Conservation (phyloP, 1,140 invertebrate species). For the Phocides pigmalion region DNA sequence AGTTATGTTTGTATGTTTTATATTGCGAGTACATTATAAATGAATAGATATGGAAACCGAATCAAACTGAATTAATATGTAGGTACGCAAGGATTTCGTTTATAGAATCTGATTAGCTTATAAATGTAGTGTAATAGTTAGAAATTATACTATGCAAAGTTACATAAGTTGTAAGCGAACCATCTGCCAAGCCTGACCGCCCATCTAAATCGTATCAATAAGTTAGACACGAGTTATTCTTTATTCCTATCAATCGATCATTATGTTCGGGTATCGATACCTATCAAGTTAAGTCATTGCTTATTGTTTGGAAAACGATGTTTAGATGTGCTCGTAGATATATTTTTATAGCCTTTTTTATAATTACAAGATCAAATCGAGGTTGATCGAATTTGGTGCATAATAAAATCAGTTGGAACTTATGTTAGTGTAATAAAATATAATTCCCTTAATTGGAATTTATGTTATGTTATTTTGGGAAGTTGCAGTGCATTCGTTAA, state of each 20-base stretch:
- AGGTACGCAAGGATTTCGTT: too few relatives aligned
- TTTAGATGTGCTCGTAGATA: constrained; percentile 17
- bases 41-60: too few relatives aligned
- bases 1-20: too few relatives aligned
- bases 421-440: not conserved
- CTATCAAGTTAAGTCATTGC: constrained; percentile 32
- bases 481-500: too few relatives aligned
- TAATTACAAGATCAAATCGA: constrained; percentile 37
- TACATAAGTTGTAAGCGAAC: constrained; percentile 34
- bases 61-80: too few relatives aligned
- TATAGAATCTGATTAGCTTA: too few relatives aligned
- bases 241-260: constrained; percentile 53
- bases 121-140: too few relatives aligned
- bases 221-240: constrained; percentile 48
- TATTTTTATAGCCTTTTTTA: constrained; percentile 25
- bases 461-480: too few relatives aligned
- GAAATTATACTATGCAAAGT: not conserved
- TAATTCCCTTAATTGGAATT: too few relatives aligned
- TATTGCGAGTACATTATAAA: too few relatives aligned
- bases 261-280: constrained; percentile 38
- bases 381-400: constrained; percentile 24
- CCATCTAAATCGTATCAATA: constrained; percentile 58
- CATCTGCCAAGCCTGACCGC: constrained; percentile 65
- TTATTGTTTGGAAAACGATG: constrained; percentile 37
- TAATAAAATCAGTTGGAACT: constrained; percentile 3